These are phyloP conservation scores for Caenorhabditis tropicalis DNA, from an alignment of 1,140 invertebrate genomes.

Conservation along the genomic window DNA sequence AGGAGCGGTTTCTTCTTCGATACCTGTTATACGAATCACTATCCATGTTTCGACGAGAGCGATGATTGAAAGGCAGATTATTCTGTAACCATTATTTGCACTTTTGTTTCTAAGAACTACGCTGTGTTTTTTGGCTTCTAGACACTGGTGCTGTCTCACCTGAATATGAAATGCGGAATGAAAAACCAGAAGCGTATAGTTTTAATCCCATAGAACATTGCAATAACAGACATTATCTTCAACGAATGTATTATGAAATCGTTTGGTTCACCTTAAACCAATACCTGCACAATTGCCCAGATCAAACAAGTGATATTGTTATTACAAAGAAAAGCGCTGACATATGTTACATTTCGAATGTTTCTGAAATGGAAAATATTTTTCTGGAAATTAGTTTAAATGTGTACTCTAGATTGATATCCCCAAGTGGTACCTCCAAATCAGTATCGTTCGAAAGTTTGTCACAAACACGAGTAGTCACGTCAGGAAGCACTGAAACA, in stretches of 20 bases:
- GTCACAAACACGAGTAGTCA: slow-evolving; percentile 52
- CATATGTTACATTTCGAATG: slow-evolving; percentile 27
- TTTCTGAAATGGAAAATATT: neutral
- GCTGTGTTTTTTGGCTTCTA: too few species aligned
- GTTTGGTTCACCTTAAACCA: too few species aligned
- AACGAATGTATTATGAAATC: neutral
- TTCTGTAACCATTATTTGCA: neutral
- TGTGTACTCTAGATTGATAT: neutral
- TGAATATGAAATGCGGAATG: slow-evolving; percentile 60
- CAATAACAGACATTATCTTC: slow-evolving; percentile 55
- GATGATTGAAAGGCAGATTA: neutral
- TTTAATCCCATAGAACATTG: slow-evolving; percentile 60
- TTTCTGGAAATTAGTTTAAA: neutral
- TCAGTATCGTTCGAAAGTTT: neutral
- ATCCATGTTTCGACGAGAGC: neutral
- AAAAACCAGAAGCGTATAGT: slow-evolving; percentile 53
- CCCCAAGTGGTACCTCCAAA: neutral
- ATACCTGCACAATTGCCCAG: slow-evolving; percentile 50
- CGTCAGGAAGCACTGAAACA: slow-evolving; percentile 54
- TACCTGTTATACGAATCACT: neutral
- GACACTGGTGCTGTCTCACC: slow-evolving; percentile 15
- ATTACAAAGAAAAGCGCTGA: slow-evolving; percentile 50
- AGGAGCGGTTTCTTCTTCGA: neutral
- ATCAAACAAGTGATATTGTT: slow-evolving; percentile 56
- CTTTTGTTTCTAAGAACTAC: too few species aligned